Evolutionary conservation across 2,797 vertebrate genomes (phyloP), one percentile per base, ranked within the genome.

Genomic region (Cirrhinus mrigala): DNA sequence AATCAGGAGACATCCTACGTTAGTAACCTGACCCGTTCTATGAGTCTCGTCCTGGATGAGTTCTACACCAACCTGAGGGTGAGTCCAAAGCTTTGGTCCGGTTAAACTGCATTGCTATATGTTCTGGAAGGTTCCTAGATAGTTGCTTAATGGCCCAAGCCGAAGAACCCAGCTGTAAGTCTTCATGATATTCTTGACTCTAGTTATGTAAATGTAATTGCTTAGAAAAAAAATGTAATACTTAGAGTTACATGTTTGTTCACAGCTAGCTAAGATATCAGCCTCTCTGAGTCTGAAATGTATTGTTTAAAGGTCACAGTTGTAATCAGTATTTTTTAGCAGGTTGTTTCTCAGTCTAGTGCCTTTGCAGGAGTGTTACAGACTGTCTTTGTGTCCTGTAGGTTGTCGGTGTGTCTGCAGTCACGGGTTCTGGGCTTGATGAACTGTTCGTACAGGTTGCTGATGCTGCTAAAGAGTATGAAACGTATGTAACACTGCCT

Each of bases 21-120:
- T 90, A 98, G 97, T 91, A 99, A 98, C 93, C 94, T 99, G 91
- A 98, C 97, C 0, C 97, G 97, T 77, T 99, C 98, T 82, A 98
- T 99, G 97, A 99, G 98, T 89, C 96, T 99, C 88, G 98, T 99
- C 29, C 93, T 99, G 91, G 98, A 99, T 62, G 97, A 98, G 89
- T 99, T 99, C 93, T 99, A 99, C 94, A 94, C 94, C 86, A 95
- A 95, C 69, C 91, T 97, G 54, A 94, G 96, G 93, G 97, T 97
- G 48, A 62, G 82, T 22, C 33, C 7, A 40, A 52, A 70, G 18
- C 64, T 29, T 11, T 4, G 22, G 44, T 62, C 22, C 24, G 5
- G 16, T 68, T 81, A 69, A 69, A 81, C 62, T 68, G 12, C 27
- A n/a, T 37, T 12, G n/a, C 6, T 11, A 3, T 20, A 33, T 12